Conservation (phyloP, 2,113 vertebrate genomes). For the Reinhardtius hippoglossoides region DNA sequence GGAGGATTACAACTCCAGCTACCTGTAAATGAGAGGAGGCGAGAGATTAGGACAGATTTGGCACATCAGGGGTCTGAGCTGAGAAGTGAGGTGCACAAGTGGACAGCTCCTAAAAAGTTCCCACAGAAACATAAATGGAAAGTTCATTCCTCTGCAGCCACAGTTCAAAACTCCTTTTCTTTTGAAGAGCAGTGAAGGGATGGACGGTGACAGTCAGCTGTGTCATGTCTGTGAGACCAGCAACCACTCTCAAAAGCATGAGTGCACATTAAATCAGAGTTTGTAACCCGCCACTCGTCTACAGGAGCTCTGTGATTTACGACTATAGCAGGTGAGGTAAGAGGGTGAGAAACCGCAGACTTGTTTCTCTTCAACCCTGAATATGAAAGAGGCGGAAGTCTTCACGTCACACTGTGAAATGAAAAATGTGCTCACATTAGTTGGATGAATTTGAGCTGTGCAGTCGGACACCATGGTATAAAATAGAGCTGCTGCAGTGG, state of each 20-base stretch:
- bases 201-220: background rate
- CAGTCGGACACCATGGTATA: too few relatives aligned
- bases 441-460: background rate
- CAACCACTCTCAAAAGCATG: background rate
- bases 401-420: background rate
- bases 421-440: background rate
- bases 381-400: conserved; percentile 6
- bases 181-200: conserved; percentile 14
- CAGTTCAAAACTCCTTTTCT: conserved; percentile 9
- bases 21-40: conserved; percentile 53
- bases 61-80: background rate
- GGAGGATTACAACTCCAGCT: conserved; percentile 46
- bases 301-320: background rate
- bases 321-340: conserved; percentile 6
- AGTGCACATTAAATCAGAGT: conserved; percentile 3
- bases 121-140: background rate
- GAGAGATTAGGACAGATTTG: background rate
- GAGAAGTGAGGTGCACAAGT: background rate
- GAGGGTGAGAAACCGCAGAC: conserved; percentile 25
- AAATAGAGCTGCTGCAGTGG: background rate
- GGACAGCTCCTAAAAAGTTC: background rate
- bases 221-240: too few relatives aligned
- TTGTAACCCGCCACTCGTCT: background rate
- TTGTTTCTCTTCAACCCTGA: background rate
- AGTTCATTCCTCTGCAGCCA: conserved; percentile 18